Conservation (phyloP, 2,113 vertebrate species). For the Onychorhynchus coronatus region DNA sequence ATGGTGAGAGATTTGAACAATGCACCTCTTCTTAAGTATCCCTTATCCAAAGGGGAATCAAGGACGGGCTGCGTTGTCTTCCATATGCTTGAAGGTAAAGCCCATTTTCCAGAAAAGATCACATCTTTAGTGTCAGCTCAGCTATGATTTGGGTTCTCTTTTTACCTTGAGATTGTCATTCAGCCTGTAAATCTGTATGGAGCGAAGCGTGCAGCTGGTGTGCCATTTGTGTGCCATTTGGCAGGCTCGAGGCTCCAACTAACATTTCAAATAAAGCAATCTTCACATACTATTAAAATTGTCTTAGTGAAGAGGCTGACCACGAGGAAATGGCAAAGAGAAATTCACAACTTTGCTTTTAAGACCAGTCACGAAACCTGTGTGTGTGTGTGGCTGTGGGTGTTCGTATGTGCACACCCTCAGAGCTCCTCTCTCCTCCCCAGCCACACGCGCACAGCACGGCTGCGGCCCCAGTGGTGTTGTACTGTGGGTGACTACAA, state of each 20-base stretch:
- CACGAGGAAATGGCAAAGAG: background rate
- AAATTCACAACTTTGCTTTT: background rate
- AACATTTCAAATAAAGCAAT: background rate
- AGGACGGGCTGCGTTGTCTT: background rate
- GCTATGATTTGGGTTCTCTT: background rate
- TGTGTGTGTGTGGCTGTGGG: background rate
- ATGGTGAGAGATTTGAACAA: background rate
- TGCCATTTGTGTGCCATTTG: background rate
- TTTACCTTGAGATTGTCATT: conserved; percentile 28
- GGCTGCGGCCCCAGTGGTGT: background rate
- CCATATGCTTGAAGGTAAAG: background rate
- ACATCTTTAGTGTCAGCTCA: background rate
- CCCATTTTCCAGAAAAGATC: background rate
- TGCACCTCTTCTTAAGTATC: background rate
- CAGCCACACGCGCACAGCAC: background rate
- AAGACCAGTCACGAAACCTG: background rate
- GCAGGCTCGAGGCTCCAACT: background rate
- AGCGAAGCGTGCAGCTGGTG: background rate
- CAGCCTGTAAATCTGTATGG: background rate
- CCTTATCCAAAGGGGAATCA: background rate
- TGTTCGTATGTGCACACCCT: background rate
- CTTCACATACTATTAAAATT: background rate
- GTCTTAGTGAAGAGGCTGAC: background rate
- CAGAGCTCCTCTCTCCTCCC: background rate
- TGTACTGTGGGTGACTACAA: background rate